Conservation (phyloP, 2,113 vertebrate species). For the Aphyosemion australe region DNA sequence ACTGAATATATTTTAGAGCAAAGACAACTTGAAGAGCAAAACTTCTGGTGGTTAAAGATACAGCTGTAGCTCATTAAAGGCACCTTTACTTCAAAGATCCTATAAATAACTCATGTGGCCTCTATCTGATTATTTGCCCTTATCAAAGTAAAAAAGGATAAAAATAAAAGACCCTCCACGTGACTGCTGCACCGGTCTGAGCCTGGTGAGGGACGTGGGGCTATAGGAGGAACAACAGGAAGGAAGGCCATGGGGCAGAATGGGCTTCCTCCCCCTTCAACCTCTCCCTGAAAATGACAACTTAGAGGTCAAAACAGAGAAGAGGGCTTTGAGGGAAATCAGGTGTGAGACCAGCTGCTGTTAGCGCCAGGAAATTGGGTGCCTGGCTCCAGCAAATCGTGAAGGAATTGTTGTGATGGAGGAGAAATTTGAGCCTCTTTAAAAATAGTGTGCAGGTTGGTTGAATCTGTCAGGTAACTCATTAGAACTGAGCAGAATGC, state of each 20-base stretch:
- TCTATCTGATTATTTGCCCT: background rate
- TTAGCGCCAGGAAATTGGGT: constrained; percentile 24
- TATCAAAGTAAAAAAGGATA: background rate
- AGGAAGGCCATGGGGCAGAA: constrained; percentile 8
- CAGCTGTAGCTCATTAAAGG: background rate
- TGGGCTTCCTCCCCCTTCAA: constrained; percentile 15
- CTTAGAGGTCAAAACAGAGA: constrained; percentile 10
- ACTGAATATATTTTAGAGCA: too few species aligned
- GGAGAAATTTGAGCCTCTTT: constrained; percentile 22
- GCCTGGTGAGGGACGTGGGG: background rate
- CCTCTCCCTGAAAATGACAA: constrained; percentile 16
- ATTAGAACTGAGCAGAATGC: constrained; percentile 6
- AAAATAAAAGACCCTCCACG: background rate
- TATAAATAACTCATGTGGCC: background rate
- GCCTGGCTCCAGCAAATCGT: constrained; percentile 14
- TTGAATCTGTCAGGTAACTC: constrained; percentile 21
- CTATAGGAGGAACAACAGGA: background rate
- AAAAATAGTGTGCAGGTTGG: constrained; percentile 1
- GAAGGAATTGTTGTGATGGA: constrained; percentile 25
- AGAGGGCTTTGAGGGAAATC: constrained; percentile 21
- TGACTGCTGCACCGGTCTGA: background rate
- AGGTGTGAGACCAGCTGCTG: constrained; percentile 12
- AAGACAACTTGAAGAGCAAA: background rate
- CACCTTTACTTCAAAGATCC: background rate
- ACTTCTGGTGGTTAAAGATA: background rate